These are phyloP conservation scores for Tipula unca DNA, from an alignment of 2,888 invertebrate species.

Conservation along the genomic window DNA sequence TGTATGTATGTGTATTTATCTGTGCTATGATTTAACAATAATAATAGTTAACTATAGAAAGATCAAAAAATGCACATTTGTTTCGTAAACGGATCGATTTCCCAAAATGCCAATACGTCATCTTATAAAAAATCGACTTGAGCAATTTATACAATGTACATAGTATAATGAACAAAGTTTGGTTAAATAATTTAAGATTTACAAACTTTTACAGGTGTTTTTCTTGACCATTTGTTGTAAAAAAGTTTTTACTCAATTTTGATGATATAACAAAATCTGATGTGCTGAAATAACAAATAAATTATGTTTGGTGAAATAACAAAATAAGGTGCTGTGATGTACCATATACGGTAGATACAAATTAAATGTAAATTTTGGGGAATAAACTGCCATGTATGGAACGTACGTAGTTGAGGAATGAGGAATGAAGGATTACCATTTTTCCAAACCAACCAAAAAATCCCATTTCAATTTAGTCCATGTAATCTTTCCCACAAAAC, in stretches of 20 bases:
- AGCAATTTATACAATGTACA: neutral
- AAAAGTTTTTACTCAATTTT: neutral
- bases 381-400: no score
- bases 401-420: no score
- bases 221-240: neutral
- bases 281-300: neutral
- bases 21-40: neutral
- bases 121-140: neutral
- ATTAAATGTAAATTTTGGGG: no score
- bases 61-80: neutral
- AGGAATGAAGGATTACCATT: no score
- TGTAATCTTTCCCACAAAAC: no score
- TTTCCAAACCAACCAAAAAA: no score
- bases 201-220: neutral
- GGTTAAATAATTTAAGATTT: neutral
- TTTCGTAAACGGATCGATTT: neutral
- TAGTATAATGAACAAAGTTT: neutral
- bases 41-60: neutral
- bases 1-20: neutral
- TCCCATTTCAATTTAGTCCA: no score
- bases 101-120: neutral
- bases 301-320: neutral
- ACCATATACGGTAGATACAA: no score
- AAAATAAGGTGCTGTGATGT: no score
- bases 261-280: neutral